Base-by-base conservation (phyloP, 2,888 invertebrate genomes). In the Patella ulyssiponensis region DNA sequence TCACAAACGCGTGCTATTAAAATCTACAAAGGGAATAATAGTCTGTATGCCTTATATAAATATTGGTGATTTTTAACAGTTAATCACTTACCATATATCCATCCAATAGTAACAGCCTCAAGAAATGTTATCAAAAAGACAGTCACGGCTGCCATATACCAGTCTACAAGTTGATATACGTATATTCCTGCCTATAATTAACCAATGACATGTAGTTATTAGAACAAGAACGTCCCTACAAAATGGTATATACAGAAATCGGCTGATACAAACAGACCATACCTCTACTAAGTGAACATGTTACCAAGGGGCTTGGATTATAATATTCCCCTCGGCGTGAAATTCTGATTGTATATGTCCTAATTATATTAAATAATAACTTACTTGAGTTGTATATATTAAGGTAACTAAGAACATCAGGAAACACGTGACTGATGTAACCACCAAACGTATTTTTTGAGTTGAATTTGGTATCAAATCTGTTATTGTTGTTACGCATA, bases 161-260 rank as follows among this genome's bases (percentile, higher is more conserved):
- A 89, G 79, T 91, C 91, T 81, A 91, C 82, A 74, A 91, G 80
- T 79, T 90, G 90, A 77, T 91, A 88, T 27, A 90, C 77, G 83
- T 90, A 91, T 79, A 90, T 89, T 27, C 91, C 91, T 69, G 88
- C 91, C 90, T 91, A 79, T 23, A 85, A 95, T 14, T 23, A 56
- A 17, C 14, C 56, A 56, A 3, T 3, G 14, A 54, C 1, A 33
- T 4, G 33, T 33, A 4, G 33, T 4, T 33, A 2, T 33, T 33
- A 33, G 33, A 33, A 3, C 2, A 33, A 33, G 33, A 33, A 33
- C 33, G 33, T 33, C 33, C 33, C 33, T 33, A 3, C 3, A 33
- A 33, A 33, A 33, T 0, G 4, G 2, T 33, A 33, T n/a, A n/a
- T n/a, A n/a, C n/a, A n/a, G n/a, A n/a, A n/a, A n/a, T n/a, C n/a